Percentiles rank a stretch among this genome's conserved stretches.
phyloP scores from a whole-genome alignment of 1,140 invertebrate species.

The Andrena cerasifolii region DNA sequence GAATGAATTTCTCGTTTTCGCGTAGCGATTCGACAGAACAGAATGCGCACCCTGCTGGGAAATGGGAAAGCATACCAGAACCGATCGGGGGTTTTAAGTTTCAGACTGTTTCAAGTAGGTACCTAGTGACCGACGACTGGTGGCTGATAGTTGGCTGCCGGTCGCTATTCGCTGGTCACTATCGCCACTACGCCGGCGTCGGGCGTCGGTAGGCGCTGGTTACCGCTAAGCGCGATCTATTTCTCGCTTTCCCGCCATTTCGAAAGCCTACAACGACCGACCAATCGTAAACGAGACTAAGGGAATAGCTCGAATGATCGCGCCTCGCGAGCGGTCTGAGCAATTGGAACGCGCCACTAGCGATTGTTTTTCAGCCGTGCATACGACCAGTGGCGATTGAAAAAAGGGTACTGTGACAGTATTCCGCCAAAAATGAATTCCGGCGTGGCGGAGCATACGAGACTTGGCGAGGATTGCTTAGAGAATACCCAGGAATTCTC shows the following conservation, averaged over 20 bases:
- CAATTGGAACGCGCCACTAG: slow-evolving; percentile 42
- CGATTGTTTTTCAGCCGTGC: slow-evolving; percentile 45
- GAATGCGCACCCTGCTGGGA: no score
- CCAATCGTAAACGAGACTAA: slow-evolving; percentile 32
- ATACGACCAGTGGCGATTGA: slow-evolving; percentile 44
- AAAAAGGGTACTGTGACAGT: slow-evolving; percentile 35
- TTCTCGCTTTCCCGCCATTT: slow-evolving; percentile 24
- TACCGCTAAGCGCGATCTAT: slow-evolving; percentile 19
- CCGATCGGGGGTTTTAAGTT: no score
- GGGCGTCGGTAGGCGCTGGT: no score
- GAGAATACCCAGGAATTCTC: slow-evolving; percentile 58
- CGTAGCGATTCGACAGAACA: no score
- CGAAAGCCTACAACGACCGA: neutral
- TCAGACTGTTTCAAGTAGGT: no score
- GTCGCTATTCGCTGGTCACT: no score
- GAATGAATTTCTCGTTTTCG: no score
- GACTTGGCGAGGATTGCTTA: slow-evolving; percentile 30
- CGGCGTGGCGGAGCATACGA: slow-evolving; percentile 46
- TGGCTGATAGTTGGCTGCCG: no score
- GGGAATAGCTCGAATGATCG: slow-evolving; percentile 16
- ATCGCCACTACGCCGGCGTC: no score
- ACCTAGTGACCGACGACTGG: no score
- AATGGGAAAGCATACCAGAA: no score
- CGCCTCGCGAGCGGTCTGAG: slow-evolving; percentile 25
- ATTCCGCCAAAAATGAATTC: slow-evolving; percentile 69